Conservation (phyloP, 2,113 vertebrate species). For the Psittacula cyanocephala region DNA sequence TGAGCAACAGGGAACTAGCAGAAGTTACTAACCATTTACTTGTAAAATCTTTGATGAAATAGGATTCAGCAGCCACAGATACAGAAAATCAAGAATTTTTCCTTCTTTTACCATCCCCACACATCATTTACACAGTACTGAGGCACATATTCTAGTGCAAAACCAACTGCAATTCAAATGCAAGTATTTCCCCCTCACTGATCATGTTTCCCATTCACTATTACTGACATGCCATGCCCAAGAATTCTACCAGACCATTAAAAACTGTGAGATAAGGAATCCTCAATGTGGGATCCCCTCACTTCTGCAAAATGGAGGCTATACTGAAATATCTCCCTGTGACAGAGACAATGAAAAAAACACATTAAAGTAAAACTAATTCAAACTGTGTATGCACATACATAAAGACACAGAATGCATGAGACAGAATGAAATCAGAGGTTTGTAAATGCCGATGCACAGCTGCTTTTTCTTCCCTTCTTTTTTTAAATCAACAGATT, state of each 20-base stretch:
- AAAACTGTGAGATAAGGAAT: not conserved
- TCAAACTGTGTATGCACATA: not conserved
- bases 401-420: not conserved
- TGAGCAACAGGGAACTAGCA: not conserved
- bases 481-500: not conserved
- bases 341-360: not conserved
- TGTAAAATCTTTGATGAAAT: not conserved
- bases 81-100: not conserved
- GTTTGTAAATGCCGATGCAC: not conserved
- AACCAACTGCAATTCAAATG: not conserved
- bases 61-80: not conserved
- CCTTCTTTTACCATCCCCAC: not conserved
- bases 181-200: not conserved
- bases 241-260: not conserved
- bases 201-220: not conserved
- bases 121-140: not conserved
- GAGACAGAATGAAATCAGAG: not conserved
- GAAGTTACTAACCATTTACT: constrained; percentile 24
- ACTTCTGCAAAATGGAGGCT: not conserved
- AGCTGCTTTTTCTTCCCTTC: not conserved
- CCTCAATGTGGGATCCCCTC: not conserved
- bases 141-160: not conserved
- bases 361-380: not conserved
- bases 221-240: not conserved
- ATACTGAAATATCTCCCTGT: not conserved